A percentile compares a stretch with the other conserved stretches of the same genome.
Conservation (phyloP, 2,113 vertebrate genomes). For the Cygnus atratus region DNA sequence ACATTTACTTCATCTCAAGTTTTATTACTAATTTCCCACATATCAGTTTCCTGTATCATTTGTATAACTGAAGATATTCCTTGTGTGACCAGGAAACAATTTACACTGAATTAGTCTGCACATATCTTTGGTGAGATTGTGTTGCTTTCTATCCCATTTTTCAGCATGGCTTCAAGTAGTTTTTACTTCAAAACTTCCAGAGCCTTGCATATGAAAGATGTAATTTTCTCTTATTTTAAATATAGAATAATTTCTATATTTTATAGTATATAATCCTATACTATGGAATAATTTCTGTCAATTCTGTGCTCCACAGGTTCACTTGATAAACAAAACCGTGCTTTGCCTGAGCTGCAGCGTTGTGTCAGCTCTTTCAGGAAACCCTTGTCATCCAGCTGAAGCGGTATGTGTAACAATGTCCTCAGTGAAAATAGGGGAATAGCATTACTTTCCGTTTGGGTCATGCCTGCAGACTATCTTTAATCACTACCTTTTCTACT, state of each 20-base stretch:
- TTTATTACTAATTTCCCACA: background rate
- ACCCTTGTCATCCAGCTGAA: fast-evolving
- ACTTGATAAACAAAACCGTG: too few species aligned
- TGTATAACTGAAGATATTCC: background rate
- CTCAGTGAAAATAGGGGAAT: background rate
- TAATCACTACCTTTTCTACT: background rate
- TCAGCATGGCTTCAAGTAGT: background rate
- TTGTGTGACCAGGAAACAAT: background rate
- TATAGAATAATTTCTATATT: too few species aligned
- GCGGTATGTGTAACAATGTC: fast-evolving
- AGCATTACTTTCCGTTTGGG: background rate
- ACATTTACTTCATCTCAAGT: background rate
- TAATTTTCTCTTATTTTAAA: too few species aligned
- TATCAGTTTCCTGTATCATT: background rate
- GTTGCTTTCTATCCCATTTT: background rate
- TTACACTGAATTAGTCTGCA: background rate
- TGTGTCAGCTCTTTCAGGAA: background rate
- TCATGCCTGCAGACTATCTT: background rate
- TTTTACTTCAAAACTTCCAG: background rate
- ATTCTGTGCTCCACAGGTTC: background rate
- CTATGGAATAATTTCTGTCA: too few species aligned
- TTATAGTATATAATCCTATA: too few species aligned
- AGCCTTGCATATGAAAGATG: fast-evolving
- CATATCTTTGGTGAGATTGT: background rate
- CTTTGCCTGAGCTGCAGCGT: background rate